Conservation (phyloP, 2,113 vertebrate species). For the Cebidichthys violaceus region DNA sequence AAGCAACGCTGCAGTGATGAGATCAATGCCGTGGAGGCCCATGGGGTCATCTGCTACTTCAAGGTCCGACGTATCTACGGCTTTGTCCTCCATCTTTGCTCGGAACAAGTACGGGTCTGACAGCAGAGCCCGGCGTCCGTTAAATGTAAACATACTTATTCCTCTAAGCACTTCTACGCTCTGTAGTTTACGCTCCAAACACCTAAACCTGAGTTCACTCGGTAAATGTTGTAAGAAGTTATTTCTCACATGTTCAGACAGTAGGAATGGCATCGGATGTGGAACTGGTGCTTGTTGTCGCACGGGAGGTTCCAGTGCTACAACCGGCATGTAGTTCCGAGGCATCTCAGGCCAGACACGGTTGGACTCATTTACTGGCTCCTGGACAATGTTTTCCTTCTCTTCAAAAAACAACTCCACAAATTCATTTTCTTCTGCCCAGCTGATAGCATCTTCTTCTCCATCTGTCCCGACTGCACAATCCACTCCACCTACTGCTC, state of each 20-base stretch:
- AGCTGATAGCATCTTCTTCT: constrained; percentile 66
- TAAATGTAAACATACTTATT: constrained; percentile 87
- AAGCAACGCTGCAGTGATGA: constrained; percentile 96
- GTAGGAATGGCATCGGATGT: constrained; percentile 75
- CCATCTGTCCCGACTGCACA: constrained; percentile 61
- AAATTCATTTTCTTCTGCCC: constrained; percentile 86
- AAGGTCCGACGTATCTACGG: constrained; percentile 97
- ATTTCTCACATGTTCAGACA: constrained; percentile 86
- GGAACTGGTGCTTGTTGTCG: constrained; percentile 75
- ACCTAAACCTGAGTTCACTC: constrained; percentile 84
- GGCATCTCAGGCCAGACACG: constrained; percentile 77
- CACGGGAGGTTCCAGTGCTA: constrained; percentile 79
- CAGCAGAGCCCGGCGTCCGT: constrained; percentile 87
- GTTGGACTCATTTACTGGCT: constrained; percentile 84
- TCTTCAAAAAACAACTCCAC: constrained; percentile 84
- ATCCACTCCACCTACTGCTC: constrained; percentile 90
- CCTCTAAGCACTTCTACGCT: constrained; percentile 88
- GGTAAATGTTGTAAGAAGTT: constrained; percentile 85
- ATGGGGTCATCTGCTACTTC: constrained; percentile 95
- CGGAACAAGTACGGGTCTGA: constrained; percentile 89
- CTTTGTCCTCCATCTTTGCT: constrained; percentile 94
- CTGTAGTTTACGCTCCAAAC: constrained; percentile 88
- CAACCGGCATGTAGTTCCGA: constrained; percentile 81
- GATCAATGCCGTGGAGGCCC: constrained; percentile 97
- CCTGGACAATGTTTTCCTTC: constrained; percentile 75